Evolutionary conservation across 2,113 vertebrate species (phyloP), one percentile per base, ranked within the genome.

Genomic region (Psittacula cyanocephala): DNA sequence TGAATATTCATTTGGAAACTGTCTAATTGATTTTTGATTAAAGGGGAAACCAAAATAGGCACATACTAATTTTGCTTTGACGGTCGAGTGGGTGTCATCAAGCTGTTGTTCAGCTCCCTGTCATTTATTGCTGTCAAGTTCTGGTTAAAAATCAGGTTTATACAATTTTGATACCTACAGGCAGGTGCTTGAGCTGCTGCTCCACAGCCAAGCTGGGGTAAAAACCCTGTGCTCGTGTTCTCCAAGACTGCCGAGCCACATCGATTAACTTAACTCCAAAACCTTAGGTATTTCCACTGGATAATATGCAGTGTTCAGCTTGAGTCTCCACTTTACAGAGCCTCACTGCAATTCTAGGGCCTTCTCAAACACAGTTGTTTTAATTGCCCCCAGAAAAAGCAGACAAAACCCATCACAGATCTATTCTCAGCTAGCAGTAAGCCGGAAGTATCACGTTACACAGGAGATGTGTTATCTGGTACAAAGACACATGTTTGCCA

Each of bases 1-100:
- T 96, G 89, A 95, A 92, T 88, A 93, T 88, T 96, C 86, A 86
- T 95, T 90, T 96, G 80, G 69, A 91, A 96, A 94, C 86, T 89
- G 79, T 74, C 82, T 94, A 97, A 96, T 92, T 96, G 92, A 76
- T 93, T 94, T 91, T 83, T 91, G 49, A 94, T 96, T 95, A 94
- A 79, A 89, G 25, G 65, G 63, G 74, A 89, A 89, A 79, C 84
- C 52, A 72, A 91, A 96, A 96, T 85, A 96, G 89, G 76, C 80
- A 89, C 11, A 4, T 71, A 13, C 35, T 91, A 84, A 93, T 92
- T 94, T 71, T 84, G 76, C 91, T 93, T 92, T 95, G 84, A 95
- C 0, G 57, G 89, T 74, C 13, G 63, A 91, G 95, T 87, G 86
- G 95, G 95, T 13, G 87, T 91, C 79, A 94, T 76, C 79, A 92